phyloP scores from a whole-genome alignment of 2,797 vertebrate genomes.

The Phrynocephalus forsythii region DNA sequence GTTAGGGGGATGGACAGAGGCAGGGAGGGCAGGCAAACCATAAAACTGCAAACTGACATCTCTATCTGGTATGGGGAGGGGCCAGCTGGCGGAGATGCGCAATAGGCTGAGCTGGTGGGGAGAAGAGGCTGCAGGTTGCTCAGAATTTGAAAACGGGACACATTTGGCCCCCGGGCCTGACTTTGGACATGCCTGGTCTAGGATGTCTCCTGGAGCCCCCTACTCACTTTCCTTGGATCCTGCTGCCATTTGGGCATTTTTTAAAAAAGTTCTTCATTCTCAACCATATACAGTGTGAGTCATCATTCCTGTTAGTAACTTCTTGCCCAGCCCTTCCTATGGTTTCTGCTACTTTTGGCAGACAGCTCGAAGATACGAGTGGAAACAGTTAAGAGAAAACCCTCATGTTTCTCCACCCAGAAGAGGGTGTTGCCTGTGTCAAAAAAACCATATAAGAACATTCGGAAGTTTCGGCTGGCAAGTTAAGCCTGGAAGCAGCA shows the following conservation, averaged over 20 bases:
- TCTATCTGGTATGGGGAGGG: too few relatives aligned
- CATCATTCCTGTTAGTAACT: neutral
- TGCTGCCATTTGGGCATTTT: neutral
- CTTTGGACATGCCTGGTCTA: too few relatives aligned
- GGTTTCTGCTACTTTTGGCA: constrained; percentile 59
- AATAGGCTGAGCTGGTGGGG: too few relatives aligned
- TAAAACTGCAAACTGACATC: too few relatives aligned
- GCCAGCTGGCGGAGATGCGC: too few relatives aligned
- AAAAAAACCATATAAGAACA: constrained; percentile 81
- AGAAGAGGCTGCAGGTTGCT: too few relatives aligned
- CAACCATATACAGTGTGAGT: neutral
- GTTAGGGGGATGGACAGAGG: too few relatives aligned
- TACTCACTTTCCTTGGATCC: neutral
- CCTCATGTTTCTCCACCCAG: constrained; percentile 78
- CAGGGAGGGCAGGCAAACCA: too few relatives aligned
- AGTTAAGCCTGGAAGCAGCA: constrained; percentile 73
- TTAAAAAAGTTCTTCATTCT: neutral
- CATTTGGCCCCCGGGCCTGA: too few relatives aligned
- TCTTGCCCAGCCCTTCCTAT: neutral
- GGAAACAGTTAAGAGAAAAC: constrained; percentile 78
- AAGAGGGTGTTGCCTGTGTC: constrained; percentile 82
- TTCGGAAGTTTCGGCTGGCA: constrained; percentile 78
- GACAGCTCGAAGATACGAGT: constrained; percentile 65
- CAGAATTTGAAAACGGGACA: too few relatives aligned
- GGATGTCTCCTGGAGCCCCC: neutral